Evolutionary conservation across 2,888 invertebrate species (phyloP).

Genomic region (Rosalia funebris): DNA sequence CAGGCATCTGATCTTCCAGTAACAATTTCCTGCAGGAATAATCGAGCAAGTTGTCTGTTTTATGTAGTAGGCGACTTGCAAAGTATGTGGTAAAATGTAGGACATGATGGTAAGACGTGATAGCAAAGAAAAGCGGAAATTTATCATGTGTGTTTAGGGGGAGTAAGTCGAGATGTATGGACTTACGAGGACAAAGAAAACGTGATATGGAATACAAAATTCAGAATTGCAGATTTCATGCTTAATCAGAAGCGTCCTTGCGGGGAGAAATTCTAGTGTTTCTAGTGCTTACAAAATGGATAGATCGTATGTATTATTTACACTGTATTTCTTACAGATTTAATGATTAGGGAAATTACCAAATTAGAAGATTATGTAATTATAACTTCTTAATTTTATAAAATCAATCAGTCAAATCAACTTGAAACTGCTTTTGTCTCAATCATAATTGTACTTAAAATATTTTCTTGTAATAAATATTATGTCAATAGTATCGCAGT

Average conservation of each 20-base stretch:
- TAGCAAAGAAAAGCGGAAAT: conserved; percentile 27
- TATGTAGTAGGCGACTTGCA: conserved; percentile 23
- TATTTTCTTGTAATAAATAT: too few species aligned
- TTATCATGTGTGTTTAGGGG: conserved; percentile 29
- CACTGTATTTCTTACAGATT: too few species aligned
- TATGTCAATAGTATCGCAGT: too few species aligned
- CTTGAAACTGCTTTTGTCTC: too few species aligned
- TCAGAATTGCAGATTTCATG: conserved; percentile 26
- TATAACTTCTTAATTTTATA: too few species aligned
- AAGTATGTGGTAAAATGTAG: conserved; percentile 28
- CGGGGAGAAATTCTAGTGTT: not conserved
- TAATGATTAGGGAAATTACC: too few species aligned
- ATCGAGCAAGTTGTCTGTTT: conserved; percentile 26
- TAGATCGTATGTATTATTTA: too few species aligned
- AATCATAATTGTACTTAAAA: too few species aligned
- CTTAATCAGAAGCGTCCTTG: conserved; percentile 11
- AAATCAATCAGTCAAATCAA: too few species aligned
- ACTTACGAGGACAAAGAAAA: conserved; percentile 28
- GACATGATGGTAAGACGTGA: conserved; percentile 29
- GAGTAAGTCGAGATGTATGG: conserved; percentile 29
- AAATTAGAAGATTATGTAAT: too few species aligned
- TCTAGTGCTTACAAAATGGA: not conserved
- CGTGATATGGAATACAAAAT: conserved; percentile 31
- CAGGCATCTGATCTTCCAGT: conserved; percentile 3
- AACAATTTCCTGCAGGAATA: conserved; percentile 23